phyloP scores from a whole-genome alignment of 2,888 invertebrate species.

The Resseliella maxima region DNA sequence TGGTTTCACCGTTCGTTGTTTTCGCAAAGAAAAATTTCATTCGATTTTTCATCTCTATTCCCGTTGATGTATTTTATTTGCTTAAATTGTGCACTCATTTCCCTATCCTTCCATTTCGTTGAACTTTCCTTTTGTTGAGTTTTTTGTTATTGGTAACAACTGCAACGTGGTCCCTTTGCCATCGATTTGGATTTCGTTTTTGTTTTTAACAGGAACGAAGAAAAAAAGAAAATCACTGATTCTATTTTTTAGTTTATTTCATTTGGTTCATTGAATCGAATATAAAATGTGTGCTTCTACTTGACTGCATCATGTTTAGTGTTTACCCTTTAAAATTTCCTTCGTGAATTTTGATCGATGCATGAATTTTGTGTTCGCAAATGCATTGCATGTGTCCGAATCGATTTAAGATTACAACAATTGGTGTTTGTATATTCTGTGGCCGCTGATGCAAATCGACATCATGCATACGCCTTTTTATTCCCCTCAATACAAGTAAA shows the following conservation, averaged over 20 bases:
- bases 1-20: neutral
- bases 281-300: conserved; percentile 43
- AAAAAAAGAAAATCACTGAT: conserved; percentile 20
- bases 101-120: conserved; percentile 24
- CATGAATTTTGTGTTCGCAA: neutral
- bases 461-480: neutral
- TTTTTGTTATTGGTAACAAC: neutral
- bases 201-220: neutral
- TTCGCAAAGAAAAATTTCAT: neutral
- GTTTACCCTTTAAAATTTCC: conserved; percentile 41
- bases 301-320: conserved; percentile 40
- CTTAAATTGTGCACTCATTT: neutral
- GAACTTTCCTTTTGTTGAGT: conserved; percentile 8
- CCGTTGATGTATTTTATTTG: neutral
- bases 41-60: conserved; percentile 41
- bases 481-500: no score
- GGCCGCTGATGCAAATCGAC: neutral
- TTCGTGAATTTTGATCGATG: neutral
- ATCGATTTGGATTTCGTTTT: no score
- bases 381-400: conserved; percentile 33
- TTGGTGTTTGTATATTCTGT: neutral
- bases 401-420: neutral
- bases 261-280: conserved; percentile 43
- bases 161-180: neutral
- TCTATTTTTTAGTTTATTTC: conserved; percentile 40